Evolutionary conservation across 2,888 invertebrate species (phyloP).

Genomic region (Chrysopilus asiliformis): DNA sequence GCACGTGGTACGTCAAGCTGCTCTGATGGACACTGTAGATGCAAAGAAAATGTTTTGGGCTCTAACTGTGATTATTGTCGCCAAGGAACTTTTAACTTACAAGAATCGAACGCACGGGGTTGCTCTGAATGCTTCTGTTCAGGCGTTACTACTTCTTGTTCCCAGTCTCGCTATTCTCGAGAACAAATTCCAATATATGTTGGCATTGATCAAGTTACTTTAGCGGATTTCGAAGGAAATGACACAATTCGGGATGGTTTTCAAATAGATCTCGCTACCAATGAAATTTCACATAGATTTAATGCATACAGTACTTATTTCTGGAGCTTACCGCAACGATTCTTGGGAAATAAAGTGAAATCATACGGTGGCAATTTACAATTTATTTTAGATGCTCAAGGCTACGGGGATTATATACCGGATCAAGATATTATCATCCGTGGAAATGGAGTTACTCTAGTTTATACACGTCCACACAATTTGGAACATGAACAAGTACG

Average conservation of each 20-base stretch:
- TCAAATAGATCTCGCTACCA: conserved; percentile 40
- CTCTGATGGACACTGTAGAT: conserved; percentile 32
- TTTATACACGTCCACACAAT: conserved; percentile 42
- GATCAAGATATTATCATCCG: conserved; percentile 74
- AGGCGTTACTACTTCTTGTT: conserved; percentile 60
- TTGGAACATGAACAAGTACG: conserved; percentile 17
- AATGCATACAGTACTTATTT: conserved; percentile 41
- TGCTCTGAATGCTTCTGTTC: conserved; percentile 84
- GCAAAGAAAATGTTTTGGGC: conserved; percentile 69
- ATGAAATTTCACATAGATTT: conserved; percentile 48
- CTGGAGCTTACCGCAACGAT: conserved; percentile 60
- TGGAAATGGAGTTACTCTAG: conserved; percentile 62
- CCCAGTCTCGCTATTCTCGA: conserved; percentile 38
- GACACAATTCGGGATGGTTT: conserved; percentile 26
- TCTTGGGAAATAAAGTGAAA: conserved; percentile 61
- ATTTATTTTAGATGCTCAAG: conserved; percentile 56
- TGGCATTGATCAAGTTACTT: conserved; percentile 43
- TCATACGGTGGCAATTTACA: conserved; percentile 78
- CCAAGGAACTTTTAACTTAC: conserved; percentile 65
- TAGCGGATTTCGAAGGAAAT: conserved; percentile 41
- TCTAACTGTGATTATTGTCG: conserved; percentile 63
- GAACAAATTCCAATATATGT: conserved; percentile 53
- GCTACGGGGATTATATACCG: conserved; percentile 39
- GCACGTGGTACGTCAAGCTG: conserved; percentile 35
- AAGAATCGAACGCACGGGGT: conserved; percentile 53